phyloP scores from a whole-genome alignment of 2,888 invertebrate species.

The Platerodrilus igneus region DNA sequence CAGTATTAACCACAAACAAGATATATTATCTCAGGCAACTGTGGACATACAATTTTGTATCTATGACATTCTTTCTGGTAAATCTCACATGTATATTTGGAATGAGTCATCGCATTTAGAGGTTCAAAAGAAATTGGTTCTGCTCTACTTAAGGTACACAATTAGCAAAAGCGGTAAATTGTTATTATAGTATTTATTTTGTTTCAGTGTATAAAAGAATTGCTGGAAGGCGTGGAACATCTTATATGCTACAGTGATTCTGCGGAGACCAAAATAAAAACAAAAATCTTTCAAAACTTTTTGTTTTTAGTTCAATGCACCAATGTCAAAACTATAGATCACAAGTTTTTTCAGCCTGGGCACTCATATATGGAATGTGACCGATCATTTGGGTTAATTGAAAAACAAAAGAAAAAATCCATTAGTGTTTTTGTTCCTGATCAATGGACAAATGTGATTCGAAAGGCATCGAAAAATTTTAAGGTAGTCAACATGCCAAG shows the following conservation, averaged over 20 bases:
- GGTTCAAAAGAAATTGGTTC: constrained; percentile 7
- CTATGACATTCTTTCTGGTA: not conserved
- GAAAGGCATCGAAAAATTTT: constrained; percentile 15
- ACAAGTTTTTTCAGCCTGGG: constrained; percentile 26
- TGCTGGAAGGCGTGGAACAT: too few species aligned
- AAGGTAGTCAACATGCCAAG: constrained; percentile 4
- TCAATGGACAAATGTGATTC: constrained; percentile 12
- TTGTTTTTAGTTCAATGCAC: constrained; percentile 23
- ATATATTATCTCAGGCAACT: constrained; percentile 4
- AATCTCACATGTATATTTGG: constrained; percentile 5
- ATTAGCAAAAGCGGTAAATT: too few species aligned
- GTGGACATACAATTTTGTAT: constrained; percentile 2
- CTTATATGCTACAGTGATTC: constrained; percentile 26
- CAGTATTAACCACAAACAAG: not conserved
- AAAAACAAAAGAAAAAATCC: constrained; percentile 12
- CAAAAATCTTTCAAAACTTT: constrained; percentile 27
- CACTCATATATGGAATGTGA: constrained; percentile 27
- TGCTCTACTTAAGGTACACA: not conserved
- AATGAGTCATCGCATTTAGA: not conserved
- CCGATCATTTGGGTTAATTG: constrained; percentile 11
- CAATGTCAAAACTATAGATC: constrained; percentile 19
- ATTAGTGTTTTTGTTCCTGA: constrained; percentile 12
- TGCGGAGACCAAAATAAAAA: constrained; percentile 28
- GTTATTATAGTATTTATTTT: too few species aligned
- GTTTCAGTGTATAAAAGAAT: too few species aligned